Conservation (phyloP, 2,797 vertebrate genomes). For the Acanthornis magna region DNA sequence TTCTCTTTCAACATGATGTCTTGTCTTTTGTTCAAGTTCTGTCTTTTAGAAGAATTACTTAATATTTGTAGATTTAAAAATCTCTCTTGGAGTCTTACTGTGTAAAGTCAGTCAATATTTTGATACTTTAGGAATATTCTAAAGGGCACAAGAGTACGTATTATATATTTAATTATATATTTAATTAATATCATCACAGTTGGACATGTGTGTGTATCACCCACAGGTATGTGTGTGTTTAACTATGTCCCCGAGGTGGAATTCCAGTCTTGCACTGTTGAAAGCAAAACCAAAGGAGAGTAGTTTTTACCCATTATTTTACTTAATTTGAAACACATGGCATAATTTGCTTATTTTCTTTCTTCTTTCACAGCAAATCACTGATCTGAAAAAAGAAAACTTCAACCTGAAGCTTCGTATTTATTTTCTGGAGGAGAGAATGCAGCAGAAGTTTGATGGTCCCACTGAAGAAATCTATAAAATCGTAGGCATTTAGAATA, state of each 20-base stretch:
- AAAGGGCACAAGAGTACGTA: background rate
- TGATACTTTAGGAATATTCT: background rate
- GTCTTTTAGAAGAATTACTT: background rate
- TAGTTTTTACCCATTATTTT: background rate
- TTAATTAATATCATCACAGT: background rate
- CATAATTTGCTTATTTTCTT: background rate
- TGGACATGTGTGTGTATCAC: background rate
- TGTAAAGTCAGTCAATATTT: background rate
- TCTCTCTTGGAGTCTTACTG: background rate
- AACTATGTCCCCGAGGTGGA: rapidly evolving
- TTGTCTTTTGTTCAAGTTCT: background rate
- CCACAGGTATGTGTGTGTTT: rapidly evolving
- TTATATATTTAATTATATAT: background rate
- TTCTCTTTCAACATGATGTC: background rate
- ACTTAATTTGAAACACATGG: background rate
- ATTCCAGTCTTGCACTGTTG: background rate
- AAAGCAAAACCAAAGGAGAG: background rate
- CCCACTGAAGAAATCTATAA: slow-evolving; percentile 91
- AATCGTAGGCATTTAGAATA: slow-evolving; percentile 76
- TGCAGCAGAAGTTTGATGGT: slow-evolving; percentile 92
- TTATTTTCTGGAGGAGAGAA: slow-evolving; percentile 94
- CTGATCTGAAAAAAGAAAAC: slow-evolving; percentile 96
- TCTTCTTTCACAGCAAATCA: slow-evolving; percentile 87
- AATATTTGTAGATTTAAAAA: background rate
- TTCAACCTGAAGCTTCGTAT: slow-evolving; percentile 98